Evolutionary conservation across 2,797 vertebrate species (phyloP).

Genomic region (Muscicapa striata): DNA sequence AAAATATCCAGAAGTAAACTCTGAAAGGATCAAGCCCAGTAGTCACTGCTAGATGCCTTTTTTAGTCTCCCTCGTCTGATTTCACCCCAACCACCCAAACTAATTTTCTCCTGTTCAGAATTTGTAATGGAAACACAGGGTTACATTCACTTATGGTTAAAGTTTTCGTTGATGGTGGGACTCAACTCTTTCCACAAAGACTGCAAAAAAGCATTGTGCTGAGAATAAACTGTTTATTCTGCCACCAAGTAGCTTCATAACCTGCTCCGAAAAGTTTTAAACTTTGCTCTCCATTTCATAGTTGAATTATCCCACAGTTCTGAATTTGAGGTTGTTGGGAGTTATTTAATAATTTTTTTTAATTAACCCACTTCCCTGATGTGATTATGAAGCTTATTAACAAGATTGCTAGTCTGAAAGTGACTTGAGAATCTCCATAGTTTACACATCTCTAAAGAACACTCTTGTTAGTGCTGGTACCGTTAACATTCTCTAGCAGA

Average conservation of each 20-base stretch:
- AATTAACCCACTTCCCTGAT: not conserved
- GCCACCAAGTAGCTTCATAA: not conserved
- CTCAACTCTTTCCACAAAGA: not conserved
- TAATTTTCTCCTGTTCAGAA: not conserved
- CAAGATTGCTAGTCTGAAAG: not conserved
- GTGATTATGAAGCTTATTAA: not conserved
- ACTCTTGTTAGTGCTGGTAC: not conserved
- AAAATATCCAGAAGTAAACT: not conserved
- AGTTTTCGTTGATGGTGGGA: not conserved
- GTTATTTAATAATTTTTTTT: not conserved
- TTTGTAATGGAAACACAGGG: not conserved
- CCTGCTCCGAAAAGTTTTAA: not conserved
- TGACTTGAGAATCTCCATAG: not conserved
- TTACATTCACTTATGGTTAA: not conserved
- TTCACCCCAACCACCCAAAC: not conserved
- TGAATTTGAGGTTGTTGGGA: not conserved
- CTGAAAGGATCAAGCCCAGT: not conserved
- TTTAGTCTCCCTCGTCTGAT: not conserved
- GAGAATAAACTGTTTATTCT: not conserved
- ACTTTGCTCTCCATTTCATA: not conserved
- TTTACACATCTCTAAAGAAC: not conserved
- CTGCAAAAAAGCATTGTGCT: not conserved
- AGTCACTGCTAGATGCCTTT: not conserved
- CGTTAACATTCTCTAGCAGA: not conserved
- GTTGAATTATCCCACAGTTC: not conserved